Evolutionary conservation across 2,113 vertebrate genomes (phyloP).

Genomic region (Bos indicus): DNA sequence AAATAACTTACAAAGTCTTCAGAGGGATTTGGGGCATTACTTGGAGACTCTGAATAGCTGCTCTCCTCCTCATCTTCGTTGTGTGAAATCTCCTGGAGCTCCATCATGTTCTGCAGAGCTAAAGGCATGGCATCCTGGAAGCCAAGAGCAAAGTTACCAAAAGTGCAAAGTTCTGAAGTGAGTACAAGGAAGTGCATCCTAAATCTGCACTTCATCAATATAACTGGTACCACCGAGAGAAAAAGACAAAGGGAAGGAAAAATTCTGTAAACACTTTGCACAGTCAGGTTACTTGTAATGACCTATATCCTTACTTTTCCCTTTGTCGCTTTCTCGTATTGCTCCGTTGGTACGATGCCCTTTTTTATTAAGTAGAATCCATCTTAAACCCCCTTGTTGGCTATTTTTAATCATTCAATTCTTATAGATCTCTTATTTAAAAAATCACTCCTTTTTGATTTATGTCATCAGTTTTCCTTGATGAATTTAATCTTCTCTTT

Average conservation of each 20-base stretch:
- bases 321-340: neutral
- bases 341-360: neutral
- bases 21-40: slow-evolving; percentile 78
- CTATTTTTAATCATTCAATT: neutral
- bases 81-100: slow-evolving; percentile 85
- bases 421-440: neutral
- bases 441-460: neutral
- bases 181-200: neutral
- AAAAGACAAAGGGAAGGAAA: neutral
- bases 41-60: slow-evolving; percentile 56
- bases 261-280: neutral
- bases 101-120: slow-evolving; percentile 80
- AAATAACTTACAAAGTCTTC: slow-evolving; percentile 89
- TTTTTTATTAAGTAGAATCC: neutral
- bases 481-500: neutral
- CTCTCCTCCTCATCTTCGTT: slow-evolving; percentile 77
- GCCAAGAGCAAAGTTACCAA: neutral
- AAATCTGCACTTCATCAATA: too few relatives aligned
- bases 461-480: neutral
- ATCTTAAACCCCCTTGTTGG: neutral
- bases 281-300: too few relatives aligned
- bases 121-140: slow-evolving; percentile 88
- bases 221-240: neutral
- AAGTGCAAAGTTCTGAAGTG: neutral
- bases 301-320: neutral